phyloP scores from a whole-genome alignment of 2,113 vertebrate genomes.

The Entomyzon cyanotis region DNA sequence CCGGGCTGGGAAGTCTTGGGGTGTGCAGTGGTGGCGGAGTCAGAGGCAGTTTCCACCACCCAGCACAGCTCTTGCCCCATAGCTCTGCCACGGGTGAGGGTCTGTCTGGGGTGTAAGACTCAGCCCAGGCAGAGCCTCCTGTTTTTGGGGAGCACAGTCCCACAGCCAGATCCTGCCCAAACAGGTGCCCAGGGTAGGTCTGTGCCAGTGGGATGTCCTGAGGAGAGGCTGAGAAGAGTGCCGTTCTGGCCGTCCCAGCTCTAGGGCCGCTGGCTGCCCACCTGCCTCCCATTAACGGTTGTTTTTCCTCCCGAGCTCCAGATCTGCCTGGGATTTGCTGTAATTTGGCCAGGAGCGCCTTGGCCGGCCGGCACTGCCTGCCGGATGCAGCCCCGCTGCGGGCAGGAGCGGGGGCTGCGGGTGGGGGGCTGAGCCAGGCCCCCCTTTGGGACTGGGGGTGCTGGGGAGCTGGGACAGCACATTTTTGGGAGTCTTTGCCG shows the following conservation, averaged over 20 bases:
- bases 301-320: slow-evolving; percentile 45
- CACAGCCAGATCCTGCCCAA: accelerated
- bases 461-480: not conserved
- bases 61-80: not conserved
- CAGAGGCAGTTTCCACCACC: not conserved
- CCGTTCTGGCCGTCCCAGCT: accelerated
- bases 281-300: slow-evolving; percentile 60
- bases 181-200: not conserved
- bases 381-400: slow-evolving; percentile 35
- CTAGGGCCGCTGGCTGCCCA: not conserved
- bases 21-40: accelerated
- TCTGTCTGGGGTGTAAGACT: accelerated
- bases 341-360: slow-evolving; percentile 36
- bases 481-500: not conserved
- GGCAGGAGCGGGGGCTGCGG: not conserved
- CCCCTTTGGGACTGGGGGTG: not conserved
- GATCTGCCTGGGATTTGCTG: slow-evolving; percentile 51
- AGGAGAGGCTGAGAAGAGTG: not conserved
- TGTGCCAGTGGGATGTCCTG: accelerated
- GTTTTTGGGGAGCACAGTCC: not conserved
- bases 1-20: not conserved
- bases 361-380: not conserved
- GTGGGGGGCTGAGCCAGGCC: not conserved
- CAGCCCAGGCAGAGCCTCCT: not conserved
- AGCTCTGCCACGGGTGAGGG: accelerated